phyloP scores from a whole-genome alignment of 2,888 invertebrate genomes.

The Cheilosia impressa region DNA sequence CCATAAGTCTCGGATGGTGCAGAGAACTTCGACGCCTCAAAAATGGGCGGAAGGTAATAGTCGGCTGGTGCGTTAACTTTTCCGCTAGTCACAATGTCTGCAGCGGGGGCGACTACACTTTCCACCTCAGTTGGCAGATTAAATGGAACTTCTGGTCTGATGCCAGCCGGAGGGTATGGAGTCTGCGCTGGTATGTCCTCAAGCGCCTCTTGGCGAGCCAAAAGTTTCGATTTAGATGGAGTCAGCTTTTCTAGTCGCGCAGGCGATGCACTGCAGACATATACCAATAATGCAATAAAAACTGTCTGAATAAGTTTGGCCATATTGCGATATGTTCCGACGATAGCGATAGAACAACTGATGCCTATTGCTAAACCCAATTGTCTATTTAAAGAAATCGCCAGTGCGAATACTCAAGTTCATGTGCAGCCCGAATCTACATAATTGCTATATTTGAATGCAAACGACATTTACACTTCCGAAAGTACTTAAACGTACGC shows the following conservation, averaged over 20 bases:
- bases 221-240: conserved; percentile 13
- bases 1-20: conserved; percentile 50
- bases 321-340: conserved; percentile 37
- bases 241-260: conserved; percentile 34
- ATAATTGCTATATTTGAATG: conserved; percentile 55
- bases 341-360: conserved; percentile 26
- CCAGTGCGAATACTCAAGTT: conserved; percentile 22
- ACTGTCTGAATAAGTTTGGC: conserved; percentile 4
- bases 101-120: background rate
- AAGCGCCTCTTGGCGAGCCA: conserved; percentile 46
- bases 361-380: conserved; percentile 7
- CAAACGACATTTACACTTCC: conserved; percentile 29
- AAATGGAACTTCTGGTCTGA: conserved; percentile 56
- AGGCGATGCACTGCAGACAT: conserved; percentile 39
- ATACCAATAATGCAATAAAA: conserved; percentile 11
- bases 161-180: conserved; percentile 57
- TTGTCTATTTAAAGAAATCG: conserved; percentile 61
- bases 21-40: conserved; percentile 43
- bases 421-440: conserved; percentile 31
- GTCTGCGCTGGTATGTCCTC: conserved; percentile 43
- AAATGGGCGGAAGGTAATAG: conserved; percentile 51
- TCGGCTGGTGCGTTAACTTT: conserved; percentile 49
- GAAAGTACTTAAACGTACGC: conserved; percentile 10
- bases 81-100: conserved; percentile 3
- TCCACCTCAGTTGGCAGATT: conserved; percentile 54